These are phyloP conservation scores for Lutjanus erythropterus DNA, from an alignment of 2,113 vertebrate species.

Conservation along the genomic window DNA sequence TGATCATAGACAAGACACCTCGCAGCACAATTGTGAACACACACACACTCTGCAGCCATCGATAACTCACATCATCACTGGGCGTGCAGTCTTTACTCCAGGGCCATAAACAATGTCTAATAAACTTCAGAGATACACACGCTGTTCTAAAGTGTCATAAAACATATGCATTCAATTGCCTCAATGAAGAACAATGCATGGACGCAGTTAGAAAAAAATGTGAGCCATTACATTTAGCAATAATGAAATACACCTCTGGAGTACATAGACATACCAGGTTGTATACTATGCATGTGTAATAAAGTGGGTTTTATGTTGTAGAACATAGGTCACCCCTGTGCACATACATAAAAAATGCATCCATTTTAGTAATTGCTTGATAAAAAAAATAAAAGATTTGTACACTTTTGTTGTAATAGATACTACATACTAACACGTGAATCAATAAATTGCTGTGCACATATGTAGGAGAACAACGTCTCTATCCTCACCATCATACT, in stretches of 20 bases:
- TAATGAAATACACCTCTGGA: conserved; percentile 25
- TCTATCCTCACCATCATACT: background rate
- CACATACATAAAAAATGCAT: conserved; percentile 23
- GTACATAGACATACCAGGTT: background rate
- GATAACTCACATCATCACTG: conserved; percentile 9
- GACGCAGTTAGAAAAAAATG: conserved; percentile 15
- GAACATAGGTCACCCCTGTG: conserved; percentile 36
- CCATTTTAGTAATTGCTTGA: conserved; percentile 52
- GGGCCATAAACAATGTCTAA: conserved; percentile 29
- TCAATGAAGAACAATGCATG: conserved; percentile 2
- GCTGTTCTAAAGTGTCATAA: conserved; percentile 16
- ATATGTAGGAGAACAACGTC: background rate
- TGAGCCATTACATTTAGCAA: background rate
- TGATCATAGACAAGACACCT: conserved; percentile 29
- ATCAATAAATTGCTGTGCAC: conserved; percentile 21
- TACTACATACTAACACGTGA: background rate
- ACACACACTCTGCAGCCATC: conserved; percentile 23
- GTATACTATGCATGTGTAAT: conserved; percentile 1
- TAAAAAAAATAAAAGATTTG: conserved; percentile 16
- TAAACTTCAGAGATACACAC: conserved; percentile 37
- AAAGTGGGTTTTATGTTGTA: conserved; percentile 34
- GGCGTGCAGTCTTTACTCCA: conserved; percentile 1
- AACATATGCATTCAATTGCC: background rate
- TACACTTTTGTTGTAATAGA: background rate
- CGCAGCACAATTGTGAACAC: conserved; percentile 15